Evolutionary conservation across 2,888 invertebrate species (phyloP), one percentile per base, ranked within the genome.

Genomic region (Panopea generosa): DNA sequence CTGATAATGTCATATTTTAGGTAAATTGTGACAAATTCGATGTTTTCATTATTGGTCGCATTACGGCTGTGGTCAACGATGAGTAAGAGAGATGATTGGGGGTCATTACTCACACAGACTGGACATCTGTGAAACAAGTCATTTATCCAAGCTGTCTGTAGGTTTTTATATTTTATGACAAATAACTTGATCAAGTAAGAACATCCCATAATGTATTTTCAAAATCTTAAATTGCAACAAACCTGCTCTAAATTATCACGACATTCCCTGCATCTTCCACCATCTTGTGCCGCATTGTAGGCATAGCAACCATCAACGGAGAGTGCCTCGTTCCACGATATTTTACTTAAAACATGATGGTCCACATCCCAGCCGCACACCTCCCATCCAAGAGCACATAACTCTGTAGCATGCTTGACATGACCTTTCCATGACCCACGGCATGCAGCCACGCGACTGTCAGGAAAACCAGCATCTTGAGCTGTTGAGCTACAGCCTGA

Each of bases 271-370:
- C 91, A 91, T 49, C 84, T 70, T 1, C 90, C 91, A 9, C 89
- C 90, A 84, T 91, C 91, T 63, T 91, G 90, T 6, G 91, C 90
- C 9, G 91, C 91, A 75, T 91, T 90, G 65, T 88, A 86, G 24
- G 89, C 90, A 67, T 84, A 91, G 73, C 91, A 91, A 22, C 91
- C 91, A 2, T 84, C 74, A 1, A 90, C 66, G 0, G 84, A 77
- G 22, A 85, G 79, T 6, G 91, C 91, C 6, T 87, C 86, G 29
- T 84, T 76, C 90, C 90, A 91, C 0, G 86, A 79, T 59, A 91
- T 79, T 49, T 84, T 83, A 57, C 83, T 76, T 26, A 91, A 84
- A 4, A 86, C 49, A 24, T 61, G 61, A 6, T 68, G 62, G 24
- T 86, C 82, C 27, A 84, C 86, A 22, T 87, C 65, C 81, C 87